Evolutionary conservation across 35 echinoderm and acorn worm species (phyloP).

Genomic region (Heliocidaris tuberculata): DNA sequence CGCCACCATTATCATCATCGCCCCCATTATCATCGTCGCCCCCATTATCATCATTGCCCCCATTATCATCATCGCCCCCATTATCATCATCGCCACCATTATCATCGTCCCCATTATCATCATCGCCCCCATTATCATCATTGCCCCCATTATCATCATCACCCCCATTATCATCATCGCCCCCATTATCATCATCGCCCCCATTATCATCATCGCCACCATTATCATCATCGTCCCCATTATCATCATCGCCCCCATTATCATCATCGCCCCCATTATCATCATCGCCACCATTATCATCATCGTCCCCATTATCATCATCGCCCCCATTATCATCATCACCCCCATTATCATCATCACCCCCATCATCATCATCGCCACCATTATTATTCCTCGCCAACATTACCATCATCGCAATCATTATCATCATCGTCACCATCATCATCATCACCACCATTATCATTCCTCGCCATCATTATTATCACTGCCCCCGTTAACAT

Average conservation of each 20-base stretch:
- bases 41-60: no score
- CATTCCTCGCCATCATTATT: no score
- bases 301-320: background rate
- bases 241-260: background rate
- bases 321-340: background rate
- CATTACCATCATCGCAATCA: no score
- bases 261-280: background rate
- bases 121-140: background rate
- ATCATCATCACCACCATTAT: no score
- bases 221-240: background rate
- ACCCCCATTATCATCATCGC: background rate
- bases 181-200: background rate
- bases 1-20: no score
- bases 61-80: background rate
- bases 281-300: background rate
- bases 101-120: background rate
- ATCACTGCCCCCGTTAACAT: no score
- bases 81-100: no score
- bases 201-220: background rate
- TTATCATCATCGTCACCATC: no score
- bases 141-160: background rate
- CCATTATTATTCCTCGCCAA: no score
- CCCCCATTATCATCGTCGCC: no score
- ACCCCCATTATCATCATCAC: background rate
- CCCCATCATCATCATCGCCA: no score